Evolutionary conservation across 1,140 invertebrate genomes (phyloP).

Genomic region (Goniozus legneri): DNA sequence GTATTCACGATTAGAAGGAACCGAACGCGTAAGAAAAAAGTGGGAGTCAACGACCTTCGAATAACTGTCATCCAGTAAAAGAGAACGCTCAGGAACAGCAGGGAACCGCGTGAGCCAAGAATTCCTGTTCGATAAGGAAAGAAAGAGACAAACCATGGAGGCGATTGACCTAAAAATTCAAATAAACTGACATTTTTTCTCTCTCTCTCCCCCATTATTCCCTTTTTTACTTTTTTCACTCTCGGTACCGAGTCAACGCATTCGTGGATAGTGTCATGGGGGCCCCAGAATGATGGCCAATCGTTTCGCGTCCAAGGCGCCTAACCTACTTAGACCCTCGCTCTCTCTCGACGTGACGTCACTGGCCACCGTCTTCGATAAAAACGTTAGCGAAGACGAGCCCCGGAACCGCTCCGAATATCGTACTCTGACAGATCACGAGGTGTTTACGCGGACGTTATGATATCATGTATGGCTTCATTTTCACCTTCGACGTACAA

Average conservation of each 20-base stretch:
- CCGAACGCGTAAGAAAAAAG: too few relatives aligned
- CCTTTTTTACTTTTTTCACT: background rate
- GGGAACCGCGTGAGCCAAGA: too few relatives aligned
- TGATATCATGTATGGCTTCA: too few relatives aligned
- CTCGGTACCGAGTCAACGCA: background rate
- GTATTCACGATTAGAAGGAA: too few relatives aligned
- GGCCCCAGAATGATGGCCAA: conserved; percentile 11
- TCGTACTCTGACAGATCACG: too few relatives aligned
- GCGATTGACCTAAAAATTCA: background rate
- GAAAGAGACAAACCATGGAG: conserved; percentile 2
- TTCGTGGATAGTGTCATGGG: conserved; percentile 16
- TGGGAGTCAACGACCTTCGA: too few relatives aligned
- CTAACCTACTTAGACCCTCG: conserved; percentile 24
- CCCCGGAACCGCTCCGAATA: too few relatives aligned
- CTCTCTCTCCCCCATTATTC: too few relatives aligned
- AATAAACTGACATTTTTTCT: background rate
- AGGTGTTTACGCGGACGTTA: too few relatives aligned
- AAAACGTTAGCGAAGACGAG: conserved; percentile 16
- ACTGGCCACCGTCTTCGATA: conserved; percentile 5
- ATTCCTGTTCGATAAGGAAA: background rate
- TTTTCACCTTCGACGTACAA: too few relatives aligned
- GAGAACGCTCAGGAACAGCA: too few relatives aligned
- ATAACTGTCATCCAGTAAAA: too few relatives aligned
- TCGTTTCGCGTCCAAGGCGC: conserved; percentile 11
- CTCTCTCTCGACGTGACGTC: conserved; percentile 27